Evolutionary conservation across 2,113 vertebrate genomes (phyloP), one percentile per base, ranked within the genome.

Genomic region (Elaphurus davidianus): DNA sequence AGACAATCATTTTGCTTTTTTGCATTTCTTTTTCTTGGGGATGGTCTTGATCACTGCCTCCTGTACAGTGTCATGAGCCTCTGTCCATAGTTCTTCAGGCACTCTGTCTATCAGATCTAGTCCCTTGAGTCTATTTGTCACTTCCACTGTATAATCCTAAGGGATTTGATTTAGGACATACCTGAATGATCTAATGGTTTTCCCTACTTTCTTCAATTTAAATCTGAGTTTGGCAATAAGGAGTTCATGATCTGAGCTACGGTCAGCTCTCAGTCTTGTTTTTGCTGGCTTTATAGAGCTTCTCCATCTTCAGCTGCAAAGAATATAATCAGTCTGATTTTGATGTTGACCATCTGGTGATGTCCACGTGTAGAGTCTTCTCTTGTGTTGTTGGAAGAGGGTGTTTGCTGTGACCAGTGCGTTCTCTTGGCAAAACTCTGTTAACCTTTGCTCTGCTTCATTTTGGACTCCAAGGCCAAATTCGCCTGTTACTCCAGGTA

Each of bases 261-360:
- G 21, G 67, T 23, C 67, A 71, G n/a, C n/a, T 40, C n/a, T 0
- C 10, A 0, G n/a, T 71, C n/a, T 40, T 71, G 10, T 12, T 36
- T 71, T 12, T 40, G n/a, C 10, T 40, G 67, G 40, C 19, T 12
- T 10, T 40, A 12, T 1, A 40, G 67, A 23, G 19, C n/a, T 23
- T 71, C 67, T 71, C 67, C 67, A 0, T 40, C 67, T 40, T 71
- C 64, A 71, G 33, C n/a, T 71, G 17, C 67, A 40, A 1, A 71
- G n/a, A 40, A 23, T 1, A 40, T 2, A 5, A 2, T 23, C 19
- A 6, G 5, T 12, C n/a, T 71, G 67, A 1, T 12, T 40, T 23
- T 0, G 9, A 19, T 71, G n/a, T 3, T 23, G 10, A 12, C n/a
- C 5, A 1, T 23, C 67, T 40, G 67, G 19, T 12, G n/a, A 23